A percentile compares a stretch with the other conserved stretches of the same genome.
Conservation (phyloP, 2,888 invertebrate genomes). For the Eurois occulta region DNA sequence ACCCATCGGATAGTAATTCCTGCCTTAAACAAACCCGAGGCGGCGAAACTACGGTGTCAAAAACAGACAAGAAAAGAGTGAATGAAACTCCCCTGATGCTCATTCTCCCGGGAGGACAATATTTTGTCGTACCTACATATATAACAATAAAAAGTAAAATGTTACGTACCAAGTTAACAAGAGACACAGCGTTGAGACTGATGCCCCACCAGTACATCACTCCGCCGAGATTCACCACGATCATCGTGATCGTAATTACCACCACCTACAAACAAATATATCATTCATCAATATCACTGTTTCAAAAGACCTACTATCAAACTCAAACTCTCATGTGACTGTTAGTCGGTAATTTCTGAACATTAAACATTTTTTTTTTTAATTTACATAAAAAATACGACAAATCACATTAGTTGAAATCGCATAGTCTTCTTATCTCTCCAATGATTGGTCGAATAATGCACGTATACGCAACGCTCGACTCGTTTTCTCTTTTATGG, state of each 20-base stretch:
- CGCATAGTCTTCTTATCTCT: not conserved
- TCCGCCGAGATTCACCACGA: constrained; percentile 97
- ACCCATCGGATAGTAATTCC: too few species aligned
- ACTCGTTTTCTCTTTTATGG: not conserved
- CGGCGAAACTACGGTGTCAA: too few species aligned
- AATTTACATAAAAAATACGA: too few species aligned
- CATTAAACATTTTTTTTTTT: too few species aligned
- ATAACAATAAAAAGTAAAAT: not conserved
- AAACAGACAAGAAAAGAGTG: too few species aligned
- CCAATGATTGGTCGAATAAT: not conserved
- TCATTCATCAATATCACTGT: not conserved
- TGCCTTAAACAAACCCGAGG: too few species aligned
- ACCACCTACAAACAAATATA: constrained; percentile 90
- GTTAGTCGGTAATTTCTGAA: too few species aligned
- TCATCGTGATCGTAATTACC: constrained; percentile 97
- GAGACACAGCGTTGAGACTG: constrained; percentile 98
- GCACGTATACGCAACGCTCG: not conserved
- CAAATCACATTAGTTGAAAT: not conserved
- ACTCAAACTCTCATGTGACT: too few species aligned
- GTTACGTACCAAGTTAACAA: constrained; percentile 96
- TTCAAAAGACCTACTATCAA: not conserved
- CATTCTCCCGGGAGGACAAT: too few species aligned
- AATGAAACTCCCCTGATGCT: too few species aligned
- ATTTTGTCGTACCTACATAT: too few species aligned
- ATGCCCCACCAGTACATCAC: constrained; percentile 99